Evolutionary conservation across 2,888 invertebrate species (phyloP), one percentile per base, ranked within the genome.

Genomic region (Erebia epiphron): DNA sequence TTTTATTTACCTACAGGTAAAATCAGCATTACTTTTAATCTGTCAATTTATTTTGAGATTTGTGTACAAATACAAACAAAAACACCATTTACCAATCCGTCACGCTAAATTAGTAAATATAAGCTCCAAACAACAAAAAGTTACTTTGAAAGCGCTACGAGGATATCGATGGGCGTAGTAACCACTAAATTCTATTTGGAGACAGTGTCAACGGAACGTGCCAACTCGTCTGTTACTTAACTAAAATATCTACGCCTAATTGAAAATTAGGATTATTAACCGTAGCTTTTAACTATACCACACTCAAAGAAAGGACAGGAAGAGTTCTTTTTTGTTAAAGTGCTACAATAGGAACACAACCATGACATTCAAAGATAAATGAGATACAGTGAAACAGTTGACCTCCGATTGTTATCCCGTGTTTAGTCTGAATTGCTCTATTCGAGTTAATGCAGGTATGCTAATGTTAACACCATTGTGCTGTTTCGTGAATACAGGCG

Each of bases 151-250:
- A 68, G 57, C 18, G 66, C 58, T 58, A 70, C 68, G 67, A 57
- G 67, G 68, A 69, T 73, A 69, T 66, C 56, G 67, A 69, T 67
- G 50, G 52, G 66, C 71, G 68, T 70, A 67, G 69, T 80, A 75
- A 75, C 78, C 81, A 79, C 79, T 79, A 79, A 80, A 82, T 79
- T 82, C 88, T 91, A 91, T 90, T 91, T 89, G 81, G 79, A 82
- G 83, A 82, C 79, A 79, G 76, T 83, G 83, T 86, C 88, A 86
- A 86, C 85, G 87, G 78, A 81, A 84, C 87, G 89, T 90, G 91
- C 91, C 90, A 90, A 88, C 84, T 83, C 81, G 80, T 79, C 73
- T 78, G 76, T 58, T 70, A 72, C 69, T 83, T 85, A 86, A 86
- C 86, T 77, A 79, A 82, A 84, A 83, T 83, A 85, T 83, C 80